phyloP scores from a whole-genome alignment of 2,888 invertebrate genomes.

The Fragum sueziense region DNA sequence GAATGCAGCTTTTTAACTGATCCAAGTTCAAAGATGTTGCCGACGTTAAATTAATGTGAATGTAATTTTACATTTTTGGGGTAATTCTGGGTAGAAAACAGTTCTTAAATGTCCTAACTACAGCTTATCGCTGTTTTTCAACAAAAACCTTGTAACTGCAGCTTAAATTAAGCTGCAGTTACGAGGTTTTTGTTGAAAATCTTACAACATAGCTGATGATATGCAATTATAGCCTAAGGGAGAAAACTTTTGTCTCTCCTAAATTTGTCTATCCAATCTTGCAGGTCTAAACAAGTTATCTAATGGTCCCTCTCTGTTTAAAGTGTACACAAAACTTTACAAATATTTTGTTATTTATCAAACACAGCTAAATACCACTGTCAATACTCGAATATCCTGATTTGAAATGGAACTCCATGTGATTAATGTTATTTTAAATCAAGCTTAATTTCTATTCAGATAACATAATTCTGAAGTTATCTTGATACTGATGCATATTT shows the following conservation, averaged over 20 bases:
- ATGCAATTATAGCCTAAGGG: too few relatives aligned
- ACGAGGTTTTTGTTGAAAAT: too few relatives aligned
- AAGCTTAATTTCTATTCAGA: too few relatives aligned
- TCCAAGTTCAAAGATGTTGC: neutral
- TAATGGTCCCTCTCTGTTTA: neutral
- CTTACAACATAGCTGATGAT: too few relatives aligned
- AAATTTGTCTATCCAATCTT: neutral
- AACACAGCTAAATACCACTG: conserved; percentile 4
- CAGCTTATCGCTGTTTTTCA: too few relatives aligned
- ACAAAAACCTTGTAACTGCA: too few relatives aligned
- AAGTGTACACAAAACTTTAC: conserved; percentile 7
- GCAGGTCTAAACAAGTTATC: neutral
- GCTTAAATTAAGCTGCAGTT: too few relatives aligned
- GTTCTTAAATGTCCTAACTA: too few relatives aligned
- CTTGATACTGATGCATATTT: too few relatives aligned
- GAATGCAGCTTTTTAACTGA: neutral
- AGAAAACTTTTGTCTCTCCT: conserved; percentile 16
- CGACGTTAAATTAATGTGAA: neutral
- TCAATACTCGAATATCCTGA: neutral
- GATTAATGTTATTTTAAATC: neutral
- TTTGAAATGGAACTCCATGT: neutral
- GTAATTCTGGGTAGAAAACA: too few relatives aligned
- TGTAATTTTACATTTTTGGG: neutral
- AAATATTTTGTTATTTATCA: conserved; percentile 23
- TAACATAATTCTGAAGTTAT: too few relatives aligned